Conservation (phyloP, 2,113 vertebrate species). For the Oceanites oceanicus region DNA sequence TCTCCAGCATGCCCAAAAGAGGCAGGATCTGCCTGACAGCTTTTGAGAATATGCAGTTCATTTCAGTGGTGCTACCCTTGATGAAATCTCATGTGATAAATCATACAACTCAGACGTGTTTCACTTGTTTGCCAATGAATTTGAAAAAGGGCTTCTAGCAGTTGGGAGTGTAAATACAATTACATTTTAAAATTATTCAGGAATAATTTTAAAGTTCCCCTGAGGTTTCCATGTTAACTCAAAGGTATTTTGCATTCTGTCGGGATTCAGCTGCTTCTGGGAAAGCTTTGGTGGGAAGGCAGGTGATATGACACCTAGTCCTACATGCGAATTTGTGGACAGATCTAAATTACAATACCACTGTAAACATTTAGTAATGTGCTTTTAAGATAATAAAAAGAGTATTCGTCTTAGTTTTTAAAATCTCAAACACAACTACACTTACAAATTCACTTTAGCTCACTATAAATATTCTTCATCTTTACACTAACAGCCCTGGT, state of each 20-base stretch:
- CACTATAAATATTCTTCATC: not conserved
- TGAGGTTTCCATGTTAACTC: slow-evolving; percentile 44
- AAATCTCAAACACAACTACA: not conserved
- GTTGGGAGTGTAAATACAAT: slow-evolving; percentile 65
- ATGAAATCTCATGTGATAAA: slow-evolving; percentile 59
- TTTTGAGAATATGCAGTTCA: not conserved
- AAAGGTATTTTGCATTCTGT: slow-evolving; percentile 57
- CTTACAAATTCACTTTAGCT: slow-evolving; percentile 8
- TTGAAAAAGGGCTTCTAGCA: slow-evolving; percentile 65
- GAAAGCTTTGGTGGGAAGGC: slow-evolving; percentile 42
- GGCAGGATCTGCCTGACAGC: not conserved
- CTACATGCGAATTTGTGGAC: not conserved
- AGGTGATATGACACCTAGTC: slow-evolving; percentile 1
- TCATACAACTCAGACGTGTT: slow-evolving; percentile 51
- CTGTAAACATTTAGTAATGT: slow-evolving; percentile 16
- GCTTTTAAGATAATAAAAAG: slow-evolving; percentile 46
- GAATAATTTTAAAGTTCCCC: slow-evolving; percentile 61
- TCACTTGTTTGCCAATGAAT: slow-evolving; percentile 68
- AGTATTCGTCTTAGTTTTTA: not conserved
- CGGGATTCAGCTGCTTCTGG: slow-evolving; percentile 51
- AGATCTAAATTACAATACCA: not conserved
- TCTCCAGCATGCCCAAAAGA: not conserved
- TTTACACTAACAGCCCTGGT: not conserved
- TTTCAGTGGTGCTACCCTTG: not conserved
- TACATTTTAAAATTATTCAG: slow-evolving; percentile 73